Evolutionary conservation across 2,797 vertebrate species (phyloP).

Genomic region (Glyptemys insculpta): DNA sequence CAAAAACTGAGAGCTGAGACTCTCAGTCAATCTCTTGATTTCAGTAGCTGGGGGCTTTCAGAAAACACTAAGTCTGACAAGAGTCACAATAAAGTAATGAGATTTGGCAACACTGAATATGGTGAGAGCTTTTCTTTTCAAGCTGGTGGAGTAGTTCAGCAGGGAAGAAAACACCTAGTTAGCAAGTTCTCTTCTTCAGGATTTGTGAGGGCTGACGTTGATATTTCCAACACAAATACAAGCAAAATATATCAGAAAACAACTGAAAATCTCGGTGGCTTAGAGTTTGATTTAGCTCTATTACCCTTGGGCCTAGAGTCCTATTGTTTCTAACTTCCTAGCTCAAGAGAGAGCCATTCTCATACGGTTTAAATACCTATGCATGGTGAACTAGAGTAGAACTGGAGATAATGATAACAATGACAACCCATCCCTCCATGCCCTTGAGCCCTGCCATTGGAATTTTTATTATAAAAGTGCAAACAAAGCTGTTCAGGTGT

Average conservation of each 20-base stretch:
- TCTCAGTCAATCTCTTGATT: background rate
- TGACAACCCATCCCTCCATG: background rate
- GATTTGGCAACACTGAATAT: background rate
- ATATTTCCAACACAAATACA: background rate
- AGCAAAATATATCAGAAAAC: background rate
- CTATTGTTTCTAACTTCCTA: no score
- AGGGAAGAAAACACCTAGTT: background rate
- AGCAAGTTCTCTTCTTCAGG: background rate
- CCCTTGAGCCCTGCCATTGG: background rate
- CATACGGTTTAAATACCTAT: no score
- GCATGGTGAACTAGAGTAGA: no score
- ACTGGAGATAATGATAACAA: no score
- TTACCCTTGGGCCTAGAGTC: no score
- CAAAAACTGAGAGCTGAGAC: background rate
- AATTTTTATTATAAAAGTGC: background rate
- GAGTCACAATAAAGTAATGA: background rate
- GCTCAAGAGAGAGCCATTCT: no score
- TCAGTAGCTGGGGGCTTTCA: background rate
- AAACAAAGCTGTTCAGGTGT: background rate
- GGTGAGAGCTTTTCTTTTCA: background rate
- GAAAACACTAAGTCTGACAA: background rate
- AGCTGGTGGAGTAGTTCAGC: background rate
- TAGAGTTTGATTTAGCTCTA: background rate
- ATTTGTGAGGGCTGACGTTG: background rate
- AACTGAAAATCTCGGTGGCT: fast-evolving